Conservation (phyloP, 2,797 vertebrate species). For the Pogoniulus pusillus region DNA sequence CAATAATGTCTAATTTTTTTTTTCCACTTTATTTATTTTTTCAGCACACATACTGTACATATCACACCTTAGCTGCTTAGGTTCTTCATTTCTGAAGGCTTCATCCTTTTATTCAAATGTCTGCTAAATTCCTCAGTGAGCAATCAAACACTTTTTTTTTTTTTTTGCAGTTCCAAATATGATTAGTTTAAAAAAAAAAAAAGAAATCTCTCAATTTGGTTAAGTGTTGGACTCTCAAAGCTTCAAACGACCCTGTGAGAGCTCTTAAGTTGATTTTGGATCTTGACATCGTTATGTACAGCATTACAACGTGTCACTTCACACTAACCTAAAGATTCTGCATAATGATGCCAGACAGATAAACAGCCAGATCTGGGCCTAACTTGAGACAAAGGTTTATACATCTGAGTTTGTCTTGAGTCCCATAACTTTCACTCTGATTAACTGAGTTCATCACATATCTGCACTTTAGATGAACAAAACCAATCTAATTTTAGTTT, state of each 20-base stretch:
- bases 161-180: conserved; percentile 54
- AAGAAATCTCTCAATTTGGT: conserved; percentile 42
- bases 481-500: conserved; percentile 77
- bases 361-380: conserved; percentile 52
- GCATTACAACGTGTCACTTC: conserved; percentile 48
- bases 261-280: conserved; percentile 13
- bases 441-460: conserved; percentile 57
- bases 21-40: conserved; percentile 66
- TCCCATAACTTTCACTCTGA: conserved; percentile 48
- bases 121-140: conserved; percentile 62
- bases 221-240: conserved; percentile 46
- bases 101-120: conserved; percentile 49
- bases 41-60: conserved; percentile 74
- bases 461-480: conserved; percentile 64
- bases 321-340: conserved; percentile 54
- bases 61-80: conserved; percentile 67
- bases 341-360: conserved; percentile 58
- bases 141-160: conserved; percentile 51
- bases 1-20: conserved; percentile 62
- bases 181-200: not conserved
- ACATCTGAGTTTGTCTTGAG: conserved; percentile 58
- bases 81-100: conserved; percentile 70
- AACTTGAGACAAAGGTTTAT: conserved; percentile 56
- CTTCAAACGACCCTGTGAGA: conserved; percentile 22
- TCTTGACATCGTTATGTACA: conserved; percentile 36